Evolutionary conservation across 2,888 invertebrate species (phyloP).

Genomic region (Melanchra persicariae): DNA sequence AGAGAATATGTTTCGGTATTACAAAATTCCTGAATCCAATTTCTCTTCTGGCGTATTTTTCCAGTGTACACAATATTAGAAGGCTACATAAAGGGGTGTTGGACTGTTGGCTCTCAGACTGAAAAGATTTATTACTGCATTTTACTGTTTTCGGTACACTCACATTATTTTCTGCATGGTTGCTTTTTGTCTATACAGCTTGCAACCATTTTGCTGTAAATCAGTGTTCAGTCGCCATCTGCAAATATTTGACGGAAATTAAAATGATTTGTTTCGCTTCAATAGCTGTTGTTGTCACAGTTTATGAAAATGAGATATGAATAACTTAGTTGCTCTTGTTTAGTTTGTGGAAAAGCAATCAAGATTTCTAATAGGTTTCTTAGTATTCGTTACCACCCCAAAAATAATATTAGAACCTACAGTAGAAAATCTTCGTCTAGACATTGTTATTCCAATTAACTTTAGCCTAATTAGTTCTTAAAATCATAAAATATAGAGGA

Average conservation of each 20-base stretch:
- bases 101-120: constrained; percentile 28
- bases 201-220: constrained; percentile 27
- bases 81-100: constrained; percentile 18
- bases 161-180: constrained; percentile 39
- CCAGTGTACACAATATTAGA: constrained; percentile 36
- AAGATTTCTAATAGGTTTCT: background rate
- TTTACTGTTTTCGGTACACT: constrained; percentile 36
- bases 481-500: background rate
- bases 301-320: background rate
- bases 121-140: constrained; percentile 48
- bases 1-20: constrained; percentile 17
- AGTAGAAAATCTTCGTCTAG: constrained; percentile 25
- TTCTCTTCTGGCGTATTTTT: constrained; percentile 25
- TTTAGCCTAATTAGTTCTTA: background rate
- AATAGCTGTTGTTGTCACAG: background rate
- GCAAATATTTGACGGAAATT: constrained; percentile 4
- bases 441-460: constrained; percentile 21
- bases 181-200: constrained; percentile 41
- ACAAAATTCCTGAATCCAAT: constrained; percentile 33
- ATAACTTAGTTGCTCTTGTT: background rate
- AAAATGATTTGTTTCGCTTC: constrained; percentile 5
- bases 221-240: constrained; percentile 1
- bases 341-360: constrained; percentile 10
- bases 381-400: background rate
- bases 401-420: constrained; percentile 10